Percentiles rank a stretch among this genome's conserved stretches.
phyloP scores from a whole-genome alignment of 2,888 invertebrate species.

The Amiota communis region DNA sequence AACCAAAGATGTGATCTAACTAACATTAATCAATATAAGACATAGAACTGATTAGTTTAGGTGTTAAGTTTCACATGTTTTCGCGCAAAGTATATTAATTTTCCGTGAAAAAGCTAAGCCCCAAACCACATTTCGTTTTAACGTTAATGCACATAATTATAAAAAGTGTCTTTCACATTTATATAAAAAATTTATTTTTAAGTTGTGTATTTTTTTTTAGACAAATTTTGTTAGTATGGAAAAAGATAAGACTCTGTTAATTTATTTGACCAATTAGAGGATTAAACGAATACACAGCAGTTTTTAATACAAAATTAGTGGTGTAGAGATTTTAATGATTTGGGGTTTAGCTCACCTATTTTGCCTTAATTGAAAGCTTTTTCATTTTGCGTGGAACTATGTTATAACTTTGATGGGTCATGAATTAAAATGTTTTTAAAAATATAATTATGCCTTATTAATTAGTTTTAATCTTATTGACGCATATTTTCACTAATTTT shows the following conservation, averaged over 20 bases:
- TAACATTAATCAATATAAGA: neutral
- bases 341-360: constrained; percentile 74
- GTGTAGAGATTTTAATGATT: constrained; percentile 56
- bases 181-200: neutral
- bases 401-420: constrained; percentile 57
- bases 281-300: constrained; percentile 7
- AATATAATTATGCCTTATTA: constrained; percentile 42
- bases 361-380: constrained; percentile 18
- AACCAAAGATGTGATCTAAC: neutral
- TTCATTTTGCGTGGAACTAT: constrained; percentile 5
- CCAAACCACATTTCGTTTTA: constrained; percentile 60
- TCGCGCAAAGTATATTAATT: neutral
- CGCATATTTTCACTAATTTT: constrained; percentile 40
- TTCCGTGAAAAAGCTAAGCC: constrained; percentile 63
- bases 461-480: constrained; percentile 55
- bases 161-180: neutral
- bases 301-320: neutral
- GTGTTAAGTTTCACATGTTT: neutral
- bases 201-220: constrained; percentile 23
- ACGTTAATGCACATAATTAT: no score
- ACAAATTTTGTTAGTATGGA: constrained; percentile 46
- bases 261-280: constrained; percentile 3
- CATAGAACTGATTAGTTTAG: no score
- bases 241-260: constrained; percentile 39
- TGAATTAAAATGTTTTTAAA: constrained; percentile 38